Base-by-base conservation (phyloP, 2,888 invertebrate genomes). In the Drosophila pseudotalamancana region DNA sequence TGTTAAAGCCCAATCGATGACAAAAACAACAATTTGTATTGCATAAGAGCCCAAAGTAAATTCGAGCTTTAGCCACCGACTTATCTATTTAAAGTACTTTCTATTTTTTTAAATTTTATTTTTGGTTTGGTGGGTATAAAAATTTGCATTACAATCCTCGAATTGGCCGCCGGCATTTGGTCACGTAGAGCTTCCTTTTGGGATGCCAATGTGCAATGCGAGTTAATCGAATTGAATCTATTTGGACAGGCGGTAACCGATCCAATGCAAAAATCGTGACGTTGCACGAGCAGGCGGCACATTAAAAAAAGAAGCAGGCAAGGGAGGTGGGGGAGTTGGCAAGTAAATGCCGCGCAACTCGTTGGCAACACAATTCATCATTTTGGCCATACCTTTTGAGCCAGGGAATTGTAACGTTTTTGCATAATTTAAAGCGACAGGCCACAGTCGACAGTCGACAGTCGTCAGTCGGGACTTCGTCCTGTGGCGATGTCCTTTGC, bases 391-490 rank as follows among this genome's bases (percentile, higher is more conserved):
- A 74, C 85, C 86, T 85, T 57, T 65, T 79, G 67, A 55, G 70
- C 63, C 25, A 40, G 45, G 72, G 62, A 76, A 77, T 84, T 80
- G 84, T 76, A 70, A 66, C 81, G 63, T 83, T 88, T n/a, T 82
- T 82, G 81, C 81, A 82, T 82, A 82, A 82, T 82, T 82, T 88
- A 82, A 86, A 62, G 49, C 81, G 81, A 70, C 81, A 82, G 77
- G 79, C 83, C 57, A 37, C 77, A 61, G 66, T 48, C 64, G 63
- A 23, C 12, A 9, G 37, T 19, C 6, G 4, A 8, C 12, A 27
- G 14, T 14, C 18, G n/a, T n/a, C 29, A 12, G 45, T 11, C 31
- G 29, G 9, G 31, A 19, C 21, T 9, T 32, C 32, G 6, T 32
- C 12, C 32, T 14, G 12, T 6, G 9, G 9, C 1, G 11, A 21